These are phyloP conservation scores for Glossosoma conforme DNA, from an alignment of 1,140 invertebrate genomes.

Conservation along the genomic window DNA sequence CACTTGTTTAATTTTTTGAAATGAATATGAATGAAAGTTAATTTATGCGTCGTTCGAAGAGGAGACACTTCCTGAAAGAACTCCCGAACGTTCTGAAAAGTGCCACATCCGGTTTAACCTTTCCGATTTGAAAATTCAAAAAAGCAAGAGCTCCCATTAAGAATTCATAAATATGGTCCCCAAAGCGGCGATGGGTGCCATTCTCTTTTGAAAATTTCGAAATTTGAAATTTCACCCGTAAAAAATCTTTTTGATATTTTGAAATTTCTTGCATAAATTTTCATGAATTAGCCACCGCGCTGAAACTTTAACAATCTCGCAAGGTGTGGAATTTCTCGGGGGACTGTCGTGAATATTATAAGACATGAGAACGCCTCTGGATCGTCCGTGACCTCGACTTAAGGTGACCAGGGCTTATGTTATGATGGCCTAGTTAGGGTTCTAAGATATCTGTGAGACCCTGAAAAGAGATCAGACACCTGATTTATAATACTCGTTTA, in stretches of 20 bases:
- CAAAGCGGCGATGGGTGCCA: slow-evolving; percentile 2
- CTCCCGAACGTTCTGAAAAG: too few relatives aligned
- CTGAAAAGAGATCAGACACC: too few relatives aligned
- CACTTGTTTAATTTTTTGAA: too few relatives aligned
- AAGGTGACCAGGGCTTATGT: not conserved
- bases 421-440: too few relatives aligned
- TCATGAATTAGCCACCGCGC: slow-evolving; percentile 19
- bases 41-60: too few relatives aligned
- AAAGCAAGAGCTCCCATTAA: too few relatives aligned
- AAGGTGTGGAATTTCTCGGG: slow-evolving; percentile 18
- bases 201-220: slow-evolving; percentile 9
- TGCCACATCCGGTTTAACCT: too few relatives aligned
- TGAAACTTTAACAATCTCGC: slow-evolving; percentile 20
- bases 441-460: too few relatives aligned
- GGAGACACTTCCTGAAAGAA: too few relatives aligned
- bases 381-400: slow-evolving; percentile 4
- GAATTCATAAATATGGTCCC: slow-evolving; percentile 22
- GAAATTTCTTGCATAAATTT: slow-evolving; percentile 28
- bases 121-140: too few relatives aligned
- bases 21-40: too few relatives aligned
- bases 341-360: slow-evolving; percentile 27
- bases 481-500: too few relatives aligned
- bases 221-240: slow-evolving; percentile 3
- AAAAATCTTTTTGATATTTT: slow-evolving; percentile 16
- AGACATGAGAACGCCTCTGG: slow-evolving; percentile 15